These are phyloP conservation scores for Leptopilina boulardi DNA, from an alignment of 1,140 invertebrate species.

Conservation along the genomic window DNA sequence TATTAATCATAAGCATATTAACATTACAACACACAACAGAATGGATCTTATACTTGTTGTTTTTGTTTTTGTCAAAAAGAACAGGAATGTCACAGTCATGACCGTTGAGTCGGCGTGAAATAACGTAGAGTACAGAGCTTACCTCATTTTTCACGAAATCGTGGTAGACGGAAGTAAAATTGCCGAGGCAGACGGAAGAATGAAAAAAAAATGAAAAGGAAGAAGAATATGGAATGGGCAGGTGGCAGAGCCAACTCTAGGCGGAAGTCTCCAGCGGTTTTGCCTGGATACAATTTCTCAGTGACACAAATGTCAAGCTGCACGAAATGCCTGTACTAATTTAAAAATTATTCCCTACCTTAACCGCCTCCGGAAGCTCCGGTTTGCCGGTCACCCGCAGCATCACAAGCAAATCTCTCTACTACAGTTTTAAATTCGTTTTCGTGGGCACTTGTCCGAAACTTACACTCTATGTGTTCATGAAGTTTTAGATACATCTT, in stretches of 20 bases:
- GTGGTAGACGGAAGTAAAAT: neutral
- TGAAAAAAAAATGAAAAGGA: neutral
- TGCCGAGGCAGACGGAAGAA: neutral
- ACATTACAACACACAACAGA: neutral
- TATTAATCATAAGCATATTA: neutral
- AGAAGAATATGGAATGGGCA: slow-evolving; percentile 4
- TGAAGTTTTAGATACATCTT: neutral
- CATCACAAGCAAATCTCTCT: neutral
- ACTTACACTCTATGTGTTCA: neutral
- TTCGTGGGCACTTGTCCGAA: neutral
- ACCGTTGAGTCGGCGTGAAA: neutral
- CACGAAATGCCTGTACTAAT: slow-evolving; percentile 43
- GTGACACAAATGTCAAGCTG: slow-evolving; percentile 45
- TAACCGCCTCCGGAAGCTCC: neutral
- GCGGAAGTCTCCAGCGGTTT: slow-evolving; percentile 29
- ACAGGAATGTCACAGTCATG: neutral
- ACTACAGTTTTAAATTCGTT: neutral
- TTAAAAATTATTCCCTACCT: slow-evolving; percentile 38
- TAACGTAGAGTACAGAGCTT: neutral
- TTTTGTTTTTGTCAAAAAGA: neutral
- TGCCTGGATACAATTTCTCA: slow-evolving; percentile 45
- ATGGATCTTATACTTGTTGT: neutral
- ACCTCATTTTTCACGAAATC: slow-evolving; percentile 5
- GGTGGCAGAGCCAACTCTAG: neutral
- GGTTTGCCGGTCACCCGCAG: neutral